Evolutionary conservation across 2,797 vertebrate species (phyloP).

Genomic region (Galagoides demidoff): DNA sequence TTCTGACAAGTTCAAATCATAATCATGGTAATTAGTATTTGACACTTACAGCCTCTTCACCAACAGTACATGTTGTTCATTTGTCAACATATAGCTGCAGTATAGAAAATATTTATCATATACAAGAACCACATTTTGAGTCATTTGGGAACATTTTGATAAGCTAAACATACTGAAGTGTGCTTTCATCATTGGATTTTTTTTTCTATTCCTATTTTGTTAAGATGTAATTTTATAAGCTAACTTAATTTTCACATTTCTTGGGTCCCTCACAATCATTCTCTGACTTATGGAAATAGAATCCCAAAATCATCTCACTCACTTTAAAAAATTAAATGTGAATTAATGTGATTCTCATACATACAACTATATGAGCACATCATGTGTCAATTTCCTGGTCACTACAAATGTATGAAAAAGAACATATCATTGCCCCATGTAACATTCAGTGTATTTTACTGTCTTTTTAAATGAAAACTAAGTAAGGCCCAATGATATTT

Average conservation of each 20-base stretch:
- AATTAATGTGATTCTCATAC: constrained; percentile 24
- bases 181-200: constrained; percentile 58
- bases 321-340: constrained; percentile 31
- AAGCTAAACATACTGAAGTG: constrained; percentile 68
- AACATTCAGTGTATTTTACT: background rate
- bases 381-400: background rate
- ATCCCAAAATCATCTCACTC: constrained; percentile 3
- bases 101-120: constrained; percentile 82
- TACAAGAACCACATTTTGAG: constrained; percentile 68
- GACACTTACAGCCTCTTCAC: constrained; percentile 80
- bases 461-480: background rate
- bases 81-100: constrained; percentile 79
- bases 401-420: constrained; percentile 3
- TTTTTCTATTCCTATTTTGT: constrained; percentile 60
- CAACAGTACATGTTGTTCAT: constrained; percentile 79
- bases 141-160: constrained; percentile 76
- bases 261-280: constrained; percentile 24
- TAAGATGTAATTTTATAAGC: constrained; percentile 55
- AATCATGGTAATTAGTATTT: constrained; percentile 80
- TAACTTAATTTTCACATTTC: constrained; percentile 56
- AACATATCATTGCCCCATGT: background rate
- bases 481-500: background rate
- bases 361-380: background rate
- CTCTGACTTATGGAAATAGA: constrained; percentile 28
- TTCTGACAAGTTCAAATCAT: constrained; percentile 79